phyloP scores from a whole-genome alignment of 1,140 invertebrate species.

The Drosophila fuyamai region DNA sequence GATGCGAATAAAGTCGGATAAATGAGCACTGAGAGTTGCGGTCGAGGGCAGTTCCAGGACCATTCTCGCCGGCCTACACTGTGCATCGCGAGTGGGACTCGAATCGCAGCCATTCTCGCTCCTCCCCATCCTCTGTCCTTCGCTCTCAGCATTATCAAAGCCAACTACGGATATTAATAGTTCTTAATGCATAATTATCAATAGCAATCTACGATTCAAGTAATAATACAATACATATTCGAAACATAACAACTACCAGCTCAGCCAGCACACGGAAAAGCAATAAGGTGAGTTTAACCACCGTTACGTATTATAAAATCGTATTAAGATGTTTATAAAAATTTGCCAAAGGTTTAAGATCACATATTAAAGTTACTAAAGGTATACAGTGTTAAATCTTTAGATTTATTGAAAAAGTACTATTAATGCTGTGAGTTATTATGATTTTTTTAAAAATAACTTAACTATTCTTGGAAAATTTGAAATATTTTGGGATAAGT shows the following conservation, averaged over 20 bases:
- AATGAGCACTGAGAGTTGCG: constrained; percentile 34
- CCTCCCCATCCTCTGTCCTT: constrained; percentile 24
- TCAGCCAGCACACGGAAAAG: constrained; percentile 25
- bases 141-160: constrained; percentile 14
- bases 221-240: constrained; percentile 29
- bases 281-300: constrained; percentile 51
- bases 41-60: constrained; percentile 25
- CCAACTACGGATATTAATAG: constrained; percentile 44
- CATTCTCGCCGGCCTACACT: constrained; percentile 17
- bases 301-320: background rate
- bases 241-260: constrained; percentile 39
- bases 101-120: constrained; percentile 18
- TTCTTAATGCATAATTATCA: constrained; percentile 48
- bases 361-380: too few relatives aligned
- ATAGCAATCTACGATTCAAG: constrained; percentile 37
- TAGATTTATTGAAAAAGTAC: too few relatives aligned
- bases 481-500: too few relatives aligned
- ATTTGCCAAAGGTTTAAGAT: too few relatives aligned
- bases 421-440: too few relatives aligned
- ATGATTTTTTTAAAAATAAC: too few relatives aligned
- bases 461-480: too few relatives aligned
- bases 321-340: too few relatives aligned
- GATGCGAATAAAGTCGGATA: constrained; percentile 27
- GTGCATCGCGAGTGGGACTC: constrained; percentile 11
- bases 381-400: too few relatives aligned